phyloP scores from a whole-genome alignment of 2,888 invertebrate species.

The Xylocampa areola region DNA sequence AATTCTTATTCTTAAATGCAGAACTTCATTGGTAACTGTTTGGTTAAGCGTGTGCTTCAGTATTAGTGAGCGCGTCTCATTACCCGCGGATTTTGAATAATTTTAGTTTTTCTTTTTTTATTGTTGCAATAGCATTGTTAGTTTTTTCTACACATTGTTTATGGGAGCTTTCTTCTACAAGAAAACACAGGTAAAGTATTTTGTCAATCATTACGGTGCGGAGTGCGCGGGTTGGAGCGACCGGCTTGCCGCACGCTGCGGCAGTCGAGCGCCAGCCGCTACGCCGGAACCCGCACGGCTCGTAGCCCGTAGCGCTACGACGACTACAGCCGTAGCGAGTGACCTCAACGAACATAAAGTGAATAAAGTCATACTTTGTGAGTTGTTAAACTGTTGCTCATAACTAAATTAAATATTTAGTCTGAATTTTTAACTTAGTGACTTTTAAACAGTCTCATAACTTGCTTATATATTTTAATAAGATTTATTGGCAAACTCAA shows the following conservation, averaged over 20 bases:
- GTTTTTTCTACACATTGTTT: conserved; percentile 36
- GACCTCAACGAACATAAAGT: conserved; percentile 52
- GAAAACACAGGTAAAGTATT: conserved; percentile 85
- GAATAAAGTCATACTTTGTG: conserved; percentile 52
- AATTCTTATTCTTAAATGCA: not conserved
- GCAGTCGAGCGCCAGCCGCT: conserved; percentile 70
- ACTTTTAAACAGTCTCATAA: conserved; percentile 8
- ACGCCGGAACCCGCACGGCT: conserved; percentile 63
- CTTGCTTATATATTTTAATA: conserved; percentile 7
- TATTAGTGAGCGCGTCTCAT: not conserved
- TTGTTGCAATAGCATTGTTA: not conserved
- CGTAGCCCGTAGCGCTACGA: conserved; percentile 67
- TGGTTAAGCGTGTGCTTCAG: not conserved
- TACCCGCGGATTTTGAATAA: not conserved
- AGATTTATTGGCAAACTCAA: not conserved
- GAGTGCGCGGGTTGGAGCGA: conserved; percentile 66
- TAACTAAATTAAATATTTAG: conserved; percentile 10
- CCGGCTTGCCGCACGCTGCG: conserved; percentile 62
- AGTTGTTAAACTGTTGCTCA: conserved; percentile 31
- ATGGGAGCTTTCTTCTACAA: conserved; percentile 58
- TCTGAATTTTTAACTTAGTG: conserved; percentile 34
- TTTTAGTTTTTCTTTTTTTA: conserved; percentile 1
- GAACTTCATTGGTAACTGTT: not conserved
- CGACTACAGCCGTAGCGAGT: conserved; percentile 57
- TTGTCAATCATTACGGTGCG: conserved; percentile 84